phyloP scores from a whole-genome alignment of 1,140 invertebrate genomes.

The Meloidogyne hapla region DNA sequence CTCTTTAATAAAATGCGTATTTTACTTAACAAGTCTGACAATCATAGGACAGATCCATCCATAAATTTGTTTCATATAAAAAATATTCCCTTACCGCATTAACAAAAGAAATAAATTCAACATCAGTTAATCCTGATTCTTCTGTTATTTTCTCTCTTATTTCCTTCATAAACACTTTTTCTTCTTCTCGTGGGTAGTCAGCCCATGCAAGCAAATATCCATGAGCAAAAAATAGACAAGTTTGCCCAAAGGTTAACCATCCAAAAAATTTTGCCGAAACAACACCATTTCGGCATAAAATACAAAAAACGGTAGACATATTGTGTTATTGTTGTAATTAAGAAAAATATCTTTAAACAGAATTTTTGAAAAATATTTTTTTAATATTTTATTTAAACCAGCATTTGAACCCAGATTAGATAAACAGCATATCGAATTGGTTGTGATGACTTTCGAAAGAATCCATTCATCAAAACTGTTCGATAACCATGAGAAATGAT shows the following conservation, averaged over 20 bases:
- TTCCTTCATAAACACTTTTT: not conserved
- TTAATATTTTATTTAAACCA: too few species aligned
- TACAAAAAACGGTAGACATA: not conserved
- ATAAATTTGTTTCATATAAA: too few species aligned
- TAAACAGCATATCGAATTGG: not conserved
- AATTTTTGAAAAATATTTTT: not conserved
- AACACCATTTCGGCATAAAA: not conserved
- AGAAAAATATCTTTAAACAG: not conserved
- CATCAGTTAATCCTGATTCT: not conserved
- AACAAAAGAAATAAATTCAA: not conserved
- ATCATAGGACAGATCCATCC: too few species aligned
- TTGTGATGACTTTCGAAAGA: not conserved
- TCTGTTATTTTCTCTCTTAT: not conserved
- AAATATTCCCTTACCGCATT: slow-evolving; percentile 8
- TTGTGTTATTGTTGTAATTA: not conserved
- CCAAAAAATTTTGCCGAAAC: not conserved
- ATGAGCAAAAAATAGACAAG: not conserved
- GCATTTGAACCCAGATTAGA: not conserved
- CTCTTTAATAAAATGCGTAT: too few species aligned
- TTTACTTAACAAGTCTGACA: too few species aligned
- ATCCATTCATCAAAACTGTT: not conserved
- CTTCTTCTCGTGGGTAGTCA: not conserved
- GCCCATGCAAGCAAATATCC: not conserved
- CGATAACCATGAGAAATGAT: not conserved
- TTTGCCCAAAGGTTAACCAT: not conserved